Conservation (phyloP, 2,797 vertebrate genomes). For the Crocidura indochinensis region DNA sequence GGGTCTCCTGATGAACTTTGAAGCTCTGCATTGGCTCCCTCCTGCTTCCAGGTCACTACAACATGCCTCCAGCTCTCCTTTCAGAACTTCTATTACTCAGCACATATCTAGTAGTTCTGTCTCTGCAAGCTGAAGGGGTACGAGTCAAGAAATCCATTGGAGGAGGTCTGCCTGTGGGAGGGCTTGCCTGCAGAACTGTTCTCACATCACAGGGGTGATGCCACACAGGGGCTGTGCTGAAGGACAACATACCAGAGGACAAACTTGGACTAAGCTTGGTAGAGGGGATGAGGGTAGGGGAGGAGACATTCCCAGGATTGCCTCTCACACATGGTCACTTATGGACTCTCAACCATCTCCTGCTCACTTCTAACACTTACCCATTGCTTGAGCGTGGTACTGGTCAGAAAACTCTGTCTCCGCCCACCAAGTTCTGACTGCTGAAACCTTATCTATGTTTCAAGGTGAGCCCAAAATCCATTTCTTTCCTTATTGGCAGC, state of each 20-base stretch:
- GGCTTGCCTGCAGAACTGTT: neutral
- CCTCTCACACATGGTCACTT: neutral
- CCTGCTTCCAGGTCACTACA: neutral
- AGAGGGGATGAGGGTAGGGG: fast-evolving
- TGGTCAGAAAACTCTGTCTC: neutral
- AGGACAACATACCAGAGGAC: neutral
- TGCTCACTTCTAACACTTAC: neutral
- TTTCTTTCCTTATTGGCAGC: neutral
- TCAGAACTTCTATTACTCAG: neutral
- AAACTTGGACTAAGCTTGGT: neutral
- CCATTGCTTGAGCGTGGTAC: fast-evolving
- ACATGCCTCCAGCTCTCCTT: neutral
- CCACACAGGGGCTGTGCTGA: no score
- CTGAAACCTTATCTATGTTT: neutral
- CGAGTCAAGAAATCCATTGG: no score
- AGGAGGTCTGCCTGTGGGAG: no score
- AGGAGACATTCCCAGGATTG: no score
- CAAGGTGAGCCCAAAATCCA: neutral
- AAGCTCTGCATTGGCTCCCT: no score
- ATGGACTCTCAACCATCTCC: neutral
- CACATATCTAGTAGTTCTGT: neutral
- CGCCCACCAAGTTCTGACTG: neutral
- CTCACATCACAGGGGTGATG: fast-evolving
- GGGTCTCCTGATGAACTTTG: neutral
- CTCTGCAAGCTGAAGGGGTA: neutral